Base-by-base conservation (phyloP, 2,888 invertebrate genomes). In the Tinea semifulvella region DNA sequence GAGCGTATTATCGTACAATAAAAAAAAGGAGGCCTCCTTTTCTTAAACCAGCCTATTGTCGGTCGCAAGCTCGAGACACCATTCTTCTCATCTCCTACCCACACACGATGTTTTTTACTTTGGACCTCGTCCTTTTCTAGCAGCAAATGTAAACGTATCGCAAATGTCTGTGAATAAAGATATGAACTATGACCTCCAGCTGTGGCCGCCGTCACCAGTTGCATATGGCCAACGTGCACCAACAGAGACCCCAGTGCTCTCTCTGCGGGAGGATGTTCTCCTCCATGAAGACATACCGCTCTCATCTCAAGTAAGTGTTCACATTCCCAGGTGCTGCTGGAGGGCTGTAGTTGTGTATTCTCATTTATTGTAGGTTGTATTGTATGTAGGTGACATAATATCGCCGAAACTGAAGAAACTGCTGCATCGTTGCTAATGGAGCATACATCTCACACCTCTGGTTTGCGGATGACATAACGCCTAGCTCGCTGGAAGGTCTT, bases 211-310 rank as follows among this genome's bases (percentile, higher is more conserved):
- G 22, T 4, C 43, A 28, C 17, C 46, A 44, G 40, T 8, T 8
- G 10, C 44, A 44, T 18, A 11, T 27, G 22, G 10, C 4, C 5
- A 8, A 5, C 10, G 47, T 48, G 1, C 31, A 58, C 3, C 57
- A 62, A 0, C 68, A 68, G 11, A 56, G 58, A 14, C 76, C 77
- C 0, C 62, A 64, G 44, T 79, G 79, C 26, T 60, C 50, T 0
- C 76, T 77, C 48, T 79, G 79, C 47, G 76, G 76, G 1, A 79
- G 79, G 51, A 54, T 64, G 13, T 79, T 79, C 49, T 79, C 80
- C 53, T 75, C 76, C 0, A 56, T 60, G 49, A 79, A 79, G 50
- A 79, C 79, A 0, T 76, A 74, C 42, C 50, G 72, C 18, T 79
- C 77, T 20, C 79, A 79, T 44, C 47, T 71, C 8, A 75, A 76